Evolutionary conservation across 2,113 vertebrate genomes (phyloP), one percentile per base, ranked within the genome.

Genomic region (Macquaria ambigua): DNA sequence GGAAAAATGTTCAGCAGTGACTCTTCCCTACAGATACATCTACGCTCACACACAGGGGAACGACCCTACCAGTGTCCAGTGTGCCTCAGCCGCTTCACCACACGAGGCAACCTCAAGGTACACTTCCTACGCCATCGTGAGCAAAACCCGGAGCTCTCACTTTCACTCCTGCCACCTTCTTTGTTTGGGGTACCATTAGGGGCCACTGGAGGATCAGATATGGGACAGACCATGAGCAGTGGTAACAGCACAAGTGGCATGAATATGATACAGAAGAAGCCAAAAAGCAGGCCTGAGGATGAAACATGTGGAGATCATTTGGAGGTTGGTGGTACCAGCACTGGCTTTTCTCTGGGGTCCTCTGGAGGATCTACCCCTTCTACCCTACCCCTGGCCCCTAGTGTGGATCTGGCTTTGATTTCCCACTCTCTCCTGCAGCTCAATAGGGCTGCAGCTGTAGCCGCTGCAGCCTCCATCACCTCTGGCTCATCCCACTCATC

Each of bases 71-170:
- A 98, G 81, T 98, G 98, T 89, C 97, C 97, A 5, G 96, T 98
- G 39, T 98, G 98, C 43, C 96, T 97, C 56, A 98, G 97, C 83
- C 97, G 98, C 37, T 98, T 98, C 90, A 98, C 98, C 81, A 98
- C 97, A 9, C 93, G 97, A 0, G 98, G 98, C 28, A 98, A 98
- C 91, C 96, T 98, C 20, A 98, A 98, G 89, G 97, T 98, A 9
- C 98, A 98, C 77, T 98, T 98, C 83, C 96, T 98, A 58, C 96
- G 97, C 4, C 98, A 98, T 75, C 96, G 97, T 3, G 97, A 98
- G 82, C 97, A 97, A 86, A 97, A 97, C 79, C 98, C 97, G 0
- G 97, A 98, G 23, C 96, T 98, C 37, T 97, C 97, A 25, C 97
- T 98, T 91, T 98, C 97, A 66, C 97, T 97, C 21, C 95, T 98